phyloP scores from a whole-genome alignment of 2,888 invertebrate species.

The Schizotus pectinicornis region DNA sequence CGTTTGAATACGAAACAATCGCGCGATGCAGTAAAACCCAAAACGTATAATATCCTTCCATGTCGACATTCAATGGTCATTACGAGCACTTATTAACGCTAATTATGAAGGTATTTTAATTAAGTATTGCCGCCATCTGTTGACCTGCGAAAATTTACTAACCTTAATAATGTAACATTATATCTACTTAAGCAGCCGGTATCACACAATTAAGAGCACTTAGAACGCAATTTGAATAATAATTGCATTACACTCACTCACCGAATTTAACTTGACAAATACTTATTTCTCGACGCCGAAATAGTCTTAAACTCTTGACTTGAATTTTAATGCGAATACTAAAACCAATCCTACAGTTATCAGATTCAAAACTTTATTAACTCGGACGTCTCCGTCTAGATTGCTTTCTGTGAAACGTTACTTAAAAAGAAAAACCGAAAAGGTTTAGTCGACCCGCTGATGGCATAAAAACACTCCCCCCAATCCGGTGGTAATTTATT shows the following conservation, averaged over 20 bases:
- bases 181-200: conserved; percentile 45
- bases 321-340: conserved; percentile 41
- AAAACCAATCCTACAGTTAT: conserved; percentile 35
- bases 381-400: conserved; percentile 27
- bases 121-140: conserved; percentile 33
- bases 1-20: too few relatives aligned
- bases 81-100: not conserved
- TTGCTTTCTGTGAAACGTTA: conserved; percentile 24
- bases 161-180: conserved; percentile 44
- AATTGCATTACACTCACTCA: conserved; percentile 34
- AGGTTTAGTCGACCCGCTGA: too few relatives aligned
- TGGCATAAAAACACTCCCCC: too few relatives aligned
- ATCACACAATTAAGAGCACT: conserved; percentile 46
- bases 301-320: conserved; percentile 34
- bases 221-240: conserved; percentile 46
- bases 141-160: conserved; percentile 36
- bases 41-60: conserved; percentile 1
- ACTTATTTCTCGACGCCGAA: conserved; percentile 28
- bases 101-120: conserved; percentile 33
- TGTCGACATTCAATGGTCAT: not conserved
- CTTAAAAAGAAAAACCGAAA: conserved; percentile 2
- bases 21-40: too few relatives aligned
- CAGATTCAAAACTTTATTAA: conserved; percentile 39
- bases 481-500: too few relatives aligned
- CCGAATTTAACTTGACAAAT: conserved; percentile 18